These are phyloP conservation scores for Branchinecta lindahli DNA, from an alignment of 1,140 invertebrate genomes.

Conservation along the genomic window DNA sequence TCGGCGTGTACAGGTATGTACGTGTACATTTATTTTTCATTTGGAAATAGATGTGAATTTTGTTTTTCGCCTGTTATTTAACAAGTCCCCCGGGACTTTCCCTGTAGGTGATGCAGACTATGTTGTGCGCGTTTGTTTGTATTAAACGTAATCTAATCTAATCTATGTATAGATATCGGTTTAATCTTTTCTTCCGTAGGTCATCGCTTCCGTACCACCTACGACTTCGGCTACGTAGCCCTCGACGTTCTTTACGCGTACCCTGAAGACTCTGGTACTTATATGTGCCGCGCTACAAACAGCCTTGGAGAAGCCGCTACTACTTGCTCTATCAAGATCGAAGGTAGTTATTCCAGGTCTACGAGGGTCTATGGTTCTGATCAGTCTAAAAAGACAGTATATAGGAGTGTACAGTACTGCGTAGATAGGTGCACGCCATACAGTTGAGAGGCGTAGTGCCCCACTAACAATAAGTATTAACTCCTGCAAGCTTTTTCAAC, in stretches of 20 bases:
- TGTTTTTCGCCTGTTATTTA: too few species aligned
- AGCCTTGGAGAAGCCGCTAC: conserved; percentile 47
- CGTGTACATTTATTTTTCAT: too few species aligned
- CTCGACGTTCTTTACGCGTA: conserved; percentile 39
- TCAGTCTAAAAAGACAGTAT: not conserved
- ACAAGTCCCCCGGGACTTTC: too few species aligned
- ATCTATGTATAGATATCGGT: too few species aligned
- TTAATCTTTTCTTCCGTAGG: conserved; percentile 27
- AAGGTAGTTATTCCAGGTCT: conserved; percentile 41
- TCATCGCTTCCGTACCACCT: conserved; percentile 39
- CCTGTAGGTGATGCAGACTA: too few species aligned
- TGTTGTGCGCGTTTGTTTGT: too few species aligned
- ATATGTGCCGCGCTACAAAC: conserved; percentile 34
- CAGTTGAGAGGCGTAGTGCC: not conserved
- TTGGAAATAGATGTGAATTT: too few species aligned
- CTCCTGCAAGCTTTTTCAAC: too few species aligned
- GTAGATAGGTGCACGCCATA: not conserved
- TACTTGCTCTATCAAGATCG: conserved; percentile 64
- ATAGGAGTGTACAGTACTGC: not conserved
- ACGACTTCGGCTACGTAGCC: conserved; percentile 40
- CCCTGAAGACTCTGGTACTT: conserved; percentile 34
- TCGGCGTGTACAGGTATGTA: too few species aligned
- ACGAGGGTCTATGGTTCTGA: conserved; percentile 21
- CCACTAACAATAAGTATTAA: too few species aligned
- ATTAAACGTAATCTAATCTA: too few species aligned